Conservation (phyloP, 2,797 vertebrate species). For the Crax fasciolata region DNA sequence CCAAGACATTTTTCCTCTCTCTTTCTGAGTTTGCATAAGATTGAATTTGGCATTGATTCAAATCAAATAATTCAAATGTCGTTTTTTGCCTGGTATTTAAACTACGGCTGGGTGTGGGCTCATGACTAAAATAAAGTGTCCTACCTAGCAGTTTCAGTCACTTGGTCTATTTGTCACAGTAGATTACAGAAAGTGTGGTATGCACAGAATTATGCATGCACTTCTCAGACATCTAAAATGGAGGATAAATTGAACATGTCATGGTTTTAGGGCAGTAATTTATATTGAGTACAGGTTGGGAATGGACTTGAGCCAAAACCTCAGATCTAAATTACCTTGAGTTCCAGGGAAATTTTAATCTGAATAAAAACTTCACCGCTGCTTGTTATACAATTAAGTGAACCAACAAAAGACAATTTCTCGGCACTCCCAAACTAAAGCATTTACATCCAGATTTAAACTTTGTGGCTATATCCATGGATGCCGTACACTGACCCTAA, state of each 20-base stretch:
- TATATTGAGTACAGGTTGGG: conserved; percentile 73
- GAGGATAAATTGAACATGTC: conserved; percentile 65
- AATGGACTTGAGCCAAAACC: conserved; percentile 51
- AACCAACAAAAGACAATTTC: not conserved
- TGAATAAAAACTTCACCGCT: conserved; percentile 55
- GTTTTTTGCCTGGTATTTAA: conserved; percentile 74
- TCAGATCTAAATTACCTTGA: conserved; percentile 55
- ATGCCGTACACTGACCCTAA: not conserved
- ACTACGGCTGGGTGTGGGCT: conserved; percentile 63
- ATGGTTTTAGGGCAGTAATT: conserved; percentile 67
- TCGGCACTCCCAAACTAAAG: conserved; percentile 8
- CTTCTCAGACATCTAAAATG: conserved; percentile 59
- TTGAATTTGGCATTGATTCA: conserved; percentile 72
- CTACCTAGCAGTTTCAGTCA: conserved; percentile 74
- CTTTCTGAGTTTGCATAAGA: conserved; percentile 48
- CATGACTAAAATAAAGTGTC: conserved; percentile 66
- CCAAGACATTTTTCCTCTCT: not conserved
- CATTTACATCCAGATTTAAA: conserved; percentile 14
- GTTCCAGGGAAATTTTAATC: conserved; percentile 55
- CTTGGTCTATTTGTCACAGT: conserved; percentile 65
- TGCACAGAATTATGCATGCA: conserved; percentile 69
- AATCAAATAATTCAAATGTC: conserved; percentile 72
- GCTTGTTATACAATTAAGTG: conserved; percentile 35
- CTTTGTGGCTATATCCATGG: not conserved
- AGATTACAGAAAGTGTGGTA: conserved; percentile 66